Conservation (phyloP, 2,797 vertebrate species). For the Galago senegalensis region DNA sequence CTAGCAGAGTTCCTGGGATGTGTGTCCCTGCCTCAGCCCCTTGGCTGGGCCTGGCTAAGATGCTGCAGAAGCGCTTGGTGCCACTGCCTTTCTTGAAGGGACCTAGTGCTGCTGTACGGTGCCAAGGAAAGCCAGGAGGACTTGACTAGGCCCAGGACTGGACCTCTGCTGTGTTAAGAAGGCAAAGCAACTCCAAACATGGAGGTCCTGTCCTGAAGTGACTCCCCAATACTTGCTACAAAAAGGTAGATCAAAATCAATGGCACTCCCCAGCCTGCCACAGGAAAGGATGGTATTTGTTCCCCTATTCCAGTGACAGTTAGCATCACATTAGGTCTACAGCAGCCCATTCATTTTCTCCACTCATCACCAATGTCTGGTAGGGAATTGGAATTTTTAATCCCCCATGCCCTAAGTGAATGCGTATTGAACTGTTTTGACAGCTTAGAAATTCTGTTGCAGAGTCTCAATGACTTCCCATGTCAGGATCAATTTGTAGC, state of each 20-base stretch:
- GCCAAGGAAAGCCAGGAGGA: not conserved
- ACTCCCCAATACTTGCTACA: no score
- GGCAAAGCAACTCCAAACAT: not conserved
- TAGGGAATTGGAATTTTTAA: constrained; percentile 44
- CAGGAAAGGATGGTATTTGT: not conserved
- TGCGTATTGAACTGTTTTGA: constrained; percentile 63
- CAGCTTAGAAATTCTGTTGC: constrained; percentile 57
- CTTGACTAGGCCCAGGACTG: not conserved
- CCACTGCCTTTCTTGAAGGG: not conserved
- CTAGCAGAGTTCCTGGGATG: not conserved
- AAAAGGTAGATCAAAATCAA: not conserved
- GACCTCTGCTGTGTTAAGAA: not conserved
- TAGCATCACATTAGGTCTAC: constrained; percentile 11
- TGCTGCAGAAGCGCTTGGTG: not conserved
- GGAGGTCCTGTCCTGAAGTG: no score
- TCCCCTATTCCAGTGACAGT: not conserved
- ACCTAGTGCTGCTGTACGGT: not conserved
- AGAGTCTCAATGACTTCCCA: constrained; percentile 50
- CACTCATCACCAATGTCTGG: not conserved
- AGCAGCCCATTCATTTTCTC: constrained; percentile 25
- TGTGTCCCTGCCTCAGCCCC: no score
- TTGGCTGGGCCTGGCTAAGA: not conserved
- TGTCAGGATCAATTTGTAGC: constrained; percentile 62
- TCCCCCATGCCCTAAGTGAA: not conserved
- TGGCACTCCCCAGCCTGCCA: not conserved